A percentile compares a stretch with the other conserved stretches of the same genome.
Evolutionary conservation across 2,113 vertebrate species (phyloP).

Genomic region (Leiothrix lutea): DNA sequence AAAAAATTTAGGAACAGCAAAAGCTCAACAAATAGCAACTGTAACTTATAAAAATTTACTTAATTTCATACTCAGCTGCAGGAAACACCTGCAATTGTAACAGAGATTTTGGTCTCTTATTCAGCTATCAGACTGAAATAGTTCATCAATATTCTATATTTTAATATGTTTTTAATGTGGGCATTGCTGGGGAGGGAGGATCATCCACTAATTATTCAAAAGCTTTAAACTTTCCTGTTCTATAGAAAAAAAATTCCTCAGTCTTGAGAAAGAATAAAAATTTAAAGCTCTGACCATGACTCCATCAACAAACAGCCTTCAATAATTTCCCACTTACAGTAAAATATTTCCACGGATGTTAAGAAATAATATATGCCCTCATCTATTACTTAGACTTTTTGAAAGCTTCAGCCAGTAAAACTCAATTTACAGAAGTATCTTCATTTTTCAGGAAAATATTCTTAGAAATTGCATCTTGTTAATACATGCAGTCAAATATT

Average conservation of each 20-base stretch:
- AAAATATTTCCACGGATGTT: not conserved
- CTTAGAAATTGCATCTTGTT: not conserved
- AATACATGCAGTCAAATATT: not conserved
- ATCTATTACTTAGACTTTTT: not conserved
- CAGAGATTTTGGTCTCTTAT: not conserved
- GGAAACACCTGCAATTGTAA: conserved; percentile 5
- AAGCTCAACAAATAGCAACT: conserved; percentile 58
- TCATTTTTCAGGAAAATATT: not conserved
- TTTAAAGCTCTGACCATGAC: not conserved
- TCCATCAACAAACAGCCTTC: not conserved
- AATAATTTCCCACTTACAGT: not conserved
- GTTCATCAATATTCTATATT: not conserved
- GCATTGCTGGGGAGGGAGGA: not conserved
- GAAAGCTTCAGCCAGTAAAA: not conserved
- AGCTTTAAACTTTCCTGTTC: not conserved
- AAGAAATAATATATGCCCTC: not conserved
- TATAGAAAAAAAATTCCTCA: not conserved
- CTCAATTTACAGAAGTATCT: not conserved
- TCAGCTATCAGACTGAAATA: not conserved
- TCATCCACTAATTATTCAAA: not conserved
- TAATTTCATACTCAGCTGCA: conserved; percentile 38
- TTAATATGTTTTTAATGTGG: not conserved
- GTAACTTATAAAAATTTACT: conserved; percentile 43
- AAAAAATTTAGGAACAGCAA: conserved; percentile 22
- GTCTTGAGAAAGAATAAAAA: not conserved